These are phyloP conservation scores for Myodes glareolus DNA, from an alignment of 2,113 vertebrate species.

Conservation along the genomic window DNA sequence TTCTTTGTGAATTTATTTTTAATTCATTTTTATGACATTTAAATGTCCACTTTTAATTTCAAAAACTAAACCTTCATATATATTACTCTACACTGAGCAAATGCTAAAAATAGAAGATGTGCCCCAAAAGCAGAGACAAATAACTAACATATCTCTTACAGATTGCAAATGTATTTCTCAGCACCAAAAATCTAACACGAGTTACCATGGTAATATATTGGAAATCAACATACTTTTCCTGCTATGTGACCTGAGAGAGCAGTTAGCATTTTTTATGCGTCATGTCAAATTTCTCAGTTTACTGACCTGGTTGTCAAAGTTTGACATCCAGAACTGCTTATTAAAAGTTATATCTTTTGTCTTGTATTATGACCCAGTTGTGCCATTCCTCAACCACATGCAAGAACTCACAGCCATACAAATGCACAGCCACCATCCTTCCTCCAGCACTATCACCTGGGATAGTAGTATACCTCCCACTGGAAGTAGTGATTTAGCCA, in stretches of 20 bases:
- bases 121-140: constrained; percentile 67
- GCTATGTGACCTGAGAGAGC: constrained; percentile 82
- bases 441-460: background rate
- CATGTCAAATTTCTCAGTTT: constrained; percentile 86
- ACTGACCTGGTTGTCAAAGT: constrained; percentile 84
- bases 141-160: constrained; percentile 69
- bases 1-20: constrained; percentile 53
- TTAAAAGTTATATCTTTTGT: constrained; percentile 78
- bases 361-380: constrained; percentile 71
- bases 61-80: constrained; percentile 43
- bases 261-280: constrained; percentile 85
- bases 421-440: constrained; percentile 8
- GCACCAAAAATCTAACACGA: constrained; percentile 77
- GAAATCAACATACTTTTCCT: constrained; percentile 79
- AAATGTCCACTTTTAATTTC: constrained; percentile 59
- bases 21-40: constrained; percentile 49
- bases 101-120: constrained; percentile 58
- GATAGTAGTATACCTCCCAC: background rate
- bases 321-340: constrained; percentile 67
- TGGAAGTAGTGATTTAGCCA: background rate
- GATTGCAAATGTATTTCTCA: constrained; percentile 76
- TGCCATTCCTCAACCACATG: constrained; percentile 69
- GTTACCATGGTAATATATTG: constrained; percentile 86
- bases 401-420: constrained; percentile 45
- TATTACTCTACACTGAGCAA: constrained; percentile 43